Evolutionary conservation across 2,113 vertebrate species (phyloP).

Genomic region (Sterna hirundo): DNA sequence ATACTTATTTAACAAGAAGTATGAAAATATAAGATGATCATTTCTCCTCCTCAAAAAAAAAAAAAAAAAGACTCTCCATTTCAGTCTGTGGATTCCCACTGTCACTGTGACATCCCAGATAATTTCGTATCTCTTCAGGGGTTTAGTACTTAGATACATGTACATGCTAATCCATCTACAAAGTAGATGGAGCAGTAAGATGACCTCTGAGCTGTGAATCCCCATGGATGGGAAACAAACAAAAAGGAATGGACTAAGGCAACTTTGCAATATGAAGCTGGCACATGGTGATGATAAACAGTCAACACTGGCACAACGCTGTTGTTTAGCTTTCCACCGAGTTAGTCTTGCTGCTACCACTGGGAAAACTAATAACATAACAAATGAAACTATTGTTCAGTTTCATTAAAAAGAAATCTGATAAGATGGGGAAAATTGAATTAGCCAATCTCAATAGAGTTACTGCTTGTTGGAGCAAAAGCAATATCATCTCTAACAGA

Average conservation of each 20-base stretch:
- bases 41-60: neutral
- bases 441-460: constrained; percentile 75
- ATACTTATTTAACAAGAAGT: constrained; percentile 13
- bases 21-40: neutral
- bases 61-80: neutral
- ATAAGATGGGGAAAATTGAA: constrained; percentile 79
- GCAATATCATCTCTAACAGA: constrained; percentile 72
- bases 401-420: constrained; percentile 83
- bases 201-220: neutral
- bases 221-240: neutral
- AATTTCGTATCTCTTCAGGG: constrained; percentile 3
- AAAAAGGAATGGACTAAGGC: constrained; percentile 21
- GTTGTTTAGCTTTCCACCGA: constrained; percentile 42
- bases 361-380: constrained; percentile 77
- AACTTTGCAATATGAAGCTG: constrained; percentile 42
- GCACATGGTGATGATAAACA: constrained; percentile 63
- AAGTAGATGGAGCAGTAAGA: constrained; percentile 30
- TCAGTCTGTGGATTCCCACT: neutral
- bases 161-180: neutral
- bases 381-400: constrained; percentile 80
- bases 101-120: neutral
- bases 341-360: constrained; percentile 63
- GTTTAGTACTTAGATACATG: neutral
- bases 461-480: constrained; percentile 68
- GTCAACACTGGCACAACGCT: constrained; percentile 46